Conservation (phyloP, 2,888 invertebrate species). For the Bellardia bayeri region DNA sequence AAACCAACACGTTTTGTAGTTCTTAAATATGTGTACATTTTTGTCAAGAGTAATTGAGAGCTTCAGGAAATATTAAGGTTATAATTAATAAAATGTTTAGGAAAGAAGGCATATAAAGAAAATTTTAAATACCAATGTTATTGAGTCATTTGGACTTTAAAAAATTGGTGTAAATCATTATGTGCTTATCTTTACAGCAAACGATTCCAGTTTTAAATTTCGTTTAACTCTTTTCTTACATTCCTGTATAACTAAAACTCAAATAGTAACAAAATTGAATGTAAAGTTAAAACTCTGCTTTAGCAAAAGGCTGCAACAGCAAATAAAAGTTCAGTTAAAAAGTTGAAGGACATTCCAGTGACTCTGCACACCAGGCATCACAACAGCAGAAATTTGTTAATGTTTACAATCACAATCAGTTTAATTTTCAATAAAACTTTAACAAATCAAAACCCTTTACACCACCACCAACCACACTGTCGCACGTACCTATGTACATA, state of each 20-base stretch:
- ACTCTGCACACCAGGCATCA: not conserved
- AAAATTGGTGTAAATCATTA: no score
- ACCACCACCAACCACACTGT: slow-evolving; percentile 3
- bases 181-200: no score
- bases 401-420: slow-evolving; percentile 9
- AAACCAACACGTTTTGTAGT: not conserved
- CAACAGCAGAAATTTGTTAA: not conserved
- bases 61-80: not conserved
- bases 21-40: not conserved
- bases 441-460: slow-evolving; percentile 26
- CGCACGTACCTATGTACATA: not conserved
- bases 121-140: no score
- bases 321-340: slow-evolving; percentile 44
- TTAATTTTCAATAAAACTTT: slow-evolving; percentile 30
- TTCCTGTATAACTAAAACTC: no score
- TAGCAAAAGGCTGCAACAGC: not conserved
- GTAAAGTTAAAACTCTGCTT: not conserved
- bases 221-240: no score
- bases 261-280: not conserved
- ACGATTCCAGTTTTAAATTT: no score
- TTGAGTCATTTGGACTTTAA: no score
- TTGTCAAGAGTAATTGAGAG: not conserved
- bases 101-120: no score
- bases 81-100: no score
- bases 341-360: slow-evolving; percentile 50